Evolutionary conservation across 2,113 vertebrate genomes (phyloP), one percentile per base, ranked within the genome.

Genomic region (Cryptotis parvus): DNA sequence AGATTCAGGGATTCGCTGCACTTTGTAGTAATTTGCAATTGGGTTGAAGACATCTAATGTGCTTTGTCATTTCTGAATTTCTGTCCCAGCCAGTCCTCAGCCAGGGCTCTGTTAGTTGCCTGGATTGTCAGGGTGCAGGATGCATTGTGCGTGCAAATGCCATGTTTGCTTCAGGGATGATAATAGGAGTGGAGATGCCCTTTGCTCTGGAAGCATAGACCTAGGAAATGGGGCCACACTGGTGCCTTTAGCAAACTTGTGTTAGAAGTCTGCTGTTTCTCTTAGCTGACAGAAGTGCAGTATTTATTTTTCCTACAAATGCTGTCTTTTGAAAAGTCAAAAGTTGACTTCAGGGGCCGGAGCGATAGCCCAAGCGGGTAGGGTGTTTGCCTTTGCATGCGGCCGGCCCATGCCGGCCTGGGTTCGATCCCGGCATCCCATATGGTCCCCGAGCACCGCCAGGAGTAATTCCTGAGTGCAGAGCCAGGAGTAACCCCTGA

Each of bases 101-200:
- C 96, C 89, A 92, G 94, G 95, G 93, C 95, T 93, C 92, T 95
- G 90, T 91, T 90, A 91, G 95, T 94, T n/a, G 91, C 96, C 96
- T 97, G 96, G 95, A 85, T 73, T 96, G 94, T 92, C 87, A 20
- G 66, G 74, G 84, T 90, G 86, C 76, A 85, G 31, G 11, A 31
- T 43, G 77, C 61, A 81, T 73, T 45, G 43, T 45, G 43, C 11
- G 43, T 11, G n/a, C 31, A 93, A 95, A 91, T 93, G 75, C 49
- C 82, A 15, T 96, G 84, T 97, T 97, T 97, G 93, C 94, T 72
- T 5, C 92, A 94, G 78, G 6, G 1, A 52, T 43, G 43, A 97
- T 96, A 98, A 92, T 86, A 70, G 49, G 65, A 76, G 93, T 86
- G 55, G 37, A 96, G 90, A 93, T 81, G 33, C 94, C 78, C 91